A percentile compares a stretch with the other conserved stretches of the same genome.
Conservation (phyloP, 2,113 vertebrate species). For the Cacatua alba region DNA sequence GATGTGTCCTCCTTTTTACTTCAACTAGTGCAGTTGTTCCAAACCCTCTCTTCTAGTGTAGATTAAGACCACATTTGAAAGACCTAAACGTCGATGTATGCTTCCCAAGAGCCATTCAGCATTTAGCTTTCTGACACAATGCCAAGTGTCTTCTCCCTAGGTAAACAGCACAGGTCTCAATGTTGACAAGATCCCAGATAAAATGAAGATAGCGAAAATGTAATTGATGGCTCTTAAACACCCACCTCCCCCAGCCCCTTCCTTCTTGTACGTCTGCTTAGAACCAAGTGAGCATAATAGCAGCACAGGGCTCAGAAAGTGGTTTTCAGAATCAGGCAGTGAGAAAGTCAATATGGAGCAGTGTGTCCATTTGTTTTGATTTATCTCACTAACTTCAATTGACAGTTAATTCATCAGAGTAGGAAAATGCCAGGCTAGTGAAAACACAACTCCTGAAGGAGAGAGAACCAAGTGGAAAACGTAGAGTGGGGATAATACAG, state of each 20-base stretch:
- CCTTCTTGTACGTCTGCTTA: neutral
- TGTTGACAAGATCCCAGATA: neutral
- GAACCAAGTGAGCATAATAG: slow-evolving; percentile 62
- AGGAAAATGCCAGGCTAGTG: slow-evolving; percentile 69
- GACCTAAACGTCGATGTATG: neutral
- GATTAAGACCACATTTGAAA: neutral
- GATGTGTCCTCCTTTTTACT: neutral
- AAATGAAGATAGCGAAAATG: neutral
- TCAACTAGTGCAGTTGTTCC: neutral
- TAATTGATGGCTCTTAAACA: neutral
- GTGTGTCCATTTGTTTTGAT: slow-evolving; percentile 82
- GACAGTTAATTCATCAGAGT: slow-evolving; percentile 80
- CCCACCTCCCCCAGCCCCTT: neutral
- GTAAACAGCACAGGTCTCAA: neutral
- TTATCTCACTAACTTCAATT: slow-evolving; percentile 83
- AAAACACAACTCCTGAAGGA: slow-evolving; percentile 48
- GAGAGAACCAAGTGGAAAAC: slow-evolving; percentile 20
- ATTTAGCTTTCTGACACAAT: neutral
- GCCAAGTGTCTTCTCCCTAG: neutral
- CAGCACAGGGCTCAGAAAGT: slow-evolving; percentile 73
- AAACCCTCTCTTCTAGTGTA: neutral
- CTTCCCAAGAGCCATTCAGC: neutral
- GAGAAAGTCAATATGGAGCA: slow-evolving; percentile 79
- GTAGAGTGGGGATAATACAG: slow-evolving; percentile 50
- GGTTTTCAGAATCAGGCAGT: slow-evolving; percentile 77